These are phyloP conservation scores for Cranoglanis bouderius DNA, from an alignment of 2,113 vertebrate species.

Conservation along the genomic window DNA sequence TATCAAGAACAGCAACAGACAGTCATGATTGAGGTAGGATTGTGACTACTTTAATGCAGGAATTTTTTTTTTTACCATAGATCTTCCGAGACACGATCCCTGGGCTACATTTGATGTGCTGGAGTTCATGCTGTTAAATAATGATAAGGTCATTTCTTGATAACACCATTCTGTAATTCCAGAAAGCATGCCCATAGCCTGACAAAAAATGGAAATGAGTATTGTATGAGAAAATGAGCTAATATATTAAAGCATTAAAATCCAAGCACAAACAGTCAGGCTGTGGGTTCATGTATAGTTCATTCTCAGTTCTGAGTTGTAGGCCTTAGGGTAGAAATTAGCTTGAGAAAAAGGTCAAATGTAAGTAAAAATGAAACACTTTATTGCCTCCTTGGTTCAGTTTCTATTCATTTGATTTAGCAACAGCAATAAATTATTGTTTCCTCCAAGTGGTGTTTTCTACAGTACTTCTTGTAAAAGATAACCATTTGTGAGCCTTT, in stretches of 20 bases:
- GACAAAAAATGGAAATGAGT: conserved; percentile 22
- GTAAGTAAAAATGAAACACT: conserved; percentile 28
- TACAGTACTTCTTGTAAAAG: background rate
- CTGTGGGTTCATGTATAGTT: conserved; percentile 11
- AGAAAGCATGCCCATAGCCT: conserved; percentile 9
- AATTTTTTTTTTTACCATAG: background rate
- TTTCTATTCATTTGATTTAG: conserved; percentile 9
- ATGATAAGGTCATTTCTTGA: conserved; percentile 22
- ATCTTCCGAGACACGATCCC: background rate
- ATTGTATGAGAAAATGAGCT: conserved; percentile 20
- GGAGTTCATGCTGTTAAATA: background rate
- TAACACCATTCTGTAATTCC: conserved; percentile 27
- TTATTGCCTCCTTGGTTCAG: background rate
- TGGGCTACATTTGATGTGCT: background rate
- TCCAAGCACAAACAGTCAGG: conserved; percentile 5
- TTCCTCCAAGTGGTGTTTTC: background rate
- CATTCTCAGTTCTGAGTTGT: background rate
- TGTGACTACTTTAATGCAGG: background rate
- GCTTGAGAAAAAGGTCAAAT: conserved; percentile 33
- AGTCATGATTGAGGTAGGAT: conserved; percentile 12
- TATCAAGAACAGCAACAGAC: conserved; percentile 15
- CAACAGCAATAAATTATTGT: background rate
- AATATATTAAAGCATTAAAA: conserved; percentile 28
- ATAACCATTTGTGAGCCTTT: conserved; percentile 14
- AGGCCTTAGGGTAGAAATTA: conserved; percentile 29